Conservation (phyloP, 2,797 vertebrate species). For the Momotus momota region DNA sequence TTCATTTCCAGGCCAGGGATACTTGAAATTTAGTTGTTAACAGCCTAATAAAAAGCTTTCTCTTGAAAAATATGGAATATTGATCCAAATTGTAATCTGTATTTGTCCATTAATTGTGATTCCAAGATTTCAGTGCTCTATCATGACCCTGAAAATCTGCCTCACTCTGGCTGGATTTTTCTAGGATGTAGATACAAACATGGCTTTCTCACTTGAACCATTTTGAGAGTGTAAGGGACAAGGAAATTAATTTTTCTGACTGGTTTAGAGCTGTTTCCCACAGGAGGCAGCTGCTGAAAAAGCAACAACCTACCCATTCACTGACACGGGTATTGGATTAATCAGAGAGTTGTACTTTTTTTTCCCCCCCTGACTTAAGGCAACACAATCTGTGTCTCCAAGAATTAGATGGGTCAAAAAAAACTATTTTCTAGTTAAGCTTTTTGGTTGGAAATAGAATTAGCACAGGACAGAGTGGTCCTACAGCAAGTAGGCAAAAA, state of each 20-base stretch:
- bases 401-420: not conserved
- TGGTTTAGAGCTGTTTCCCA: not conserved
- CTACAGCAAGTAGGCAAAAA: not conserved
- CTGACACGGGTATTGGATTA: not conserved
- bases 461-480: not conserved
- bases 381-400: not conserved
- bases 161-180: not conserved
- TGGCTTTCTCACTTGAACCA: not conserved
- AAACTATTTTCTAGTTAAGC: not conserved
- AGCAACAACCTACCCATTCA: not conserved
- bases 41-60: not conserved
- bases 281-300: not conserved
- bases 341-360: not conserved
- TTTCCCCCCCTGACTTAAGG: not conserved
- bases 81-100: not conserved
- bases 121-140: not conserved
- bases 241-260: not conserved
- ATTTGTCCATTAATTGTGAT: not conserved
- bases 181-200: not conserved
- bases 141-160: not conserved
- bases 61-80: not conserved
- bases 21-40: not conserved
- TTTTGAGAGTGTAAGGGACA: not conserved
- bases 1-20: not conserved
- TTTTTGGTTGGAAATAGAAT: not conserved